Conservation (phyloP, 2,888 invertebrate species). For the Gastrophysa polygoni region DNA sequence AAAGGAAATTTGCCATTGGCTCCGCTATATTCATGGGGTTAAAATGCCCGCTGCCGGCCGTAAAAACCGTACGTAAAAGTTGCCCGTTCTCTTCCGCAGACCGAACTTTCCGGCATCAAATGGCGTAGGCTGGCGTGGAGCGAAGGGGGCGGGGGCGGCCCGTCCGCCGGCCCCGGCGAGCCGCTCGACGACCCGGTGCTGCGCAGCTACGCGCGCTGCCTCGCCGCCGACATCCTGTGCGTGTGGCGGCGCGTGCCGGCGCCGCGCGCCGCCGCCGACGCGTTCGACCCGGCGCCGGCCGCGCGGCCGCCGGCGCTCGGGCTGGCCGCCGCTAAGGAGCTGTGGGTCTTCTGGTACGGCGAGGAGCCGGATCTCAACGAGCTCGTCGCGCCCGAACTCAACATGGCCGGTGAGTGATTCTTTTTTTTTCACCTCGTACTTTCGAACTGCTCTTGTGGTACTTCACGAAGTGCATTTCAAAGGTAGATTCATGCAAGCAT, state of each 20-base stretch:
- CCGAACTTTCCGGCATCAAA: conserved; percentile 99
- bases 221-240: conserved; percentile 94
- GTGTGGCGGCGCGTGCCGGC: conserved; percentile 93
- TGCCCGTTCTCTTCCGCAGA: conserved; percentile 69
- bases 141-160: conserved; percentile 63
- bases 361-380: conserved; percentile 91
- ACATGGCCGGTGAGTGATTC: conserved; percentile 77
- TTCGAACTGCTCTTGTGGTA: not conserved
- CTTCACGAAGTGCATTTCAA: not conserved
- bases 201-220: conserved; percentile 88
- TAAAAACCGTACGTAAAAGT: not conserved
- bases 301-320: conserved; percentile 74
- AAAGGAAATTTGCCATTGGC: too few relatives aligned
- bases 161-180: conserved; percentile 52
- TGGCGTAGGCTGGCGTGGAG: conserved; percentile 95
- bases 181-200: conserved; percentile 90
- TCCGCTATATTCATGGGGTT: too few relatives aligned
- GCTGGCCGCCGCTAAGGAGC: conserved; percentile 89
- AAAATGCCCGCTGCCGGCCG: too few relatives aligned
- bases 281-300: conserved; percentile 57
- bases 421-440: conserved; percentile 10
- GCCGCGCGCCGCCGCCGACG: conserved; percentile 58
- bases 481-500: not conserved
- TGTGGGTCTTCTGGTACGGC: conserved; percentile 99
- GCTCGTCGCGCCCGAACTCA: conserved; percentile 83